Evolutionary conservation across 2,797 vertebrate species (phyloP).

Genomic region (Crax fasciolata): DNA sequence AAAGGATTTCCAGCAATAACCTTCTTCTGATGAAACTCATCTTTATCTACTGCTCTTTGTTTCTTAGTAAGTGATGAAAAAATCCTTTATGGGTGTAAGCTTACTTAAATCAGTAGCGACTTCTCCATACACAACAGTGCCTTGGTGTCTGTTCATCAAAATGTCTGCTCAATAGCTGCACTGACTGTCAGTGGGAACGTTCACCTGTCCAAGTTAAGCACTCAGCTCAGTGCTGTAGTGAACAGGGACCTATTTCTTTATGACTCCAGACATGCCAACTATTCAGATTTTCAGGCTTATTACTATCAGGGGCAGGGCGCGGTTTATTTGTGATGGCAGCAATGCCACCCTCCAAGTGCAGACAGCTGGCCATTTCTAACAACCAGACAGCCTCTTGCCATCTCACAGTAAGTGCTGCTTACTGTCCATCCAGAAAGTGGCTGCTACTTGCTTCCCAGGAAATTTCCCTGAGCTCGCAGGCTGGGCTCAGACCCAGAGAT

Average conservation of each 20-base stretch:
- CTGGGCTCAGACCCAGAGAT: slow-evolving; percentile 51
- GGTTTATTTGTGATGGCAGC: slow-evolving; percentile 29
- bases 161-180: not conserved
- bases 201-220: slow-evolving; percentile 5
- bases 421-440: not conserved
- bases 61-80: slow-evolving; percentile 8
- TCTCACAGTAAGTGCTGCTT: not conserved
- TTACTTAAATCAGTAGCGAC: not conserved
- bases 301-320: slow-evolving; percentile 10
- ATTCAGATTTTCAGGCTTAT: not conserved
- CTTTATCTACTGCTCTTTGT: not conserved
- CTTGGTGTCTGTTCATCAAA: not conserved
- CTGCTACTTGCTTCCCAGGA: slow-evolving; percentile 9
- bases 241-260: not conserved
- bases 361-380: slow-evolving; percentile 30
- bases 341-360: not conserved
- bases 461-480: slow-evolving; percentile 16
- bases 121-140: not conserved
- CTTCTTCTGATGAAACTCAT: slow-evolving; percentile 3
- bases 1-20: slow-evolving; percentile 42
- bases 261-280: slow-evolving; percentile 12
- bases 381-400: not conserved
- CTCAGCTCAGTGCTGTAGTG: not conserved
- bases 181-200: not conserved
- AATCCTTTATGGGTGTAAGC: not conserved